phyloP scores from a whole-genome alignment of 1,140 invertebrate genomes.

The Leptopilina clavipes region DNA sequence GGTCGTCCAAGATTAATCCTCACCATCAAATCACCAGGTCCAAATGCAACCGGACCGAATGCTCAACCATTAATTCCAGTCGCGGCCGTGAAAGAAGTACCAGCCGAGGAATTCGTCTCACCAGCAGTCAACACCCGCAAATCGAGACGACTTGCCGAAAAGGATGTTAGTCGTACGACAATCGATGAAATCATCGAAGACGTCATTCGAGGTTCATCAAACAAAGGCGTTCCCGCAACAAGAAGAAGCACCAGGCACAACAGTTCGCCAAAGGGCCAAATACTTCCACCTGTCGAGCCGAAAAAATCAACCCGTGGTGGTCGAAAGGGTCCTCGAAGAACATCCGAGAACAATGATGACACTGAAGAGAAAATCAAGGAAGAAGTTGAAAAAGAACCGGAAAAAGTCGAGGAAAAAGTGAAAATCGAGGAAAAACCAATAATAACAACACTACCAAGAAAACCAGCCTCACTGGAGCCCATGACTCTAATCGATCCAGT shows the following conservation, averaged over 20 bases:
- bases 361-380: constrained; percentile 76
- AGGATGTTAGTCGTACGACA: constrained; percentile 82
- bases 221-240: constrained; percentile 61
- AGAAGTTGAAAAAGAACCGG: constrained; percentile 51
- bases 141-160: constrained; percentile 86
- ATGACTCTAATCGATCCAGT: constrained; percentile 84
- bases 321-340: constrained; percentile 77
- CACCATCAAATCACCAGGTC: constrained; percentile 84
- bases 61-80: constrained; percentile 67
- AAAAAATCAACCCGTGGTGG: constrained; percentile 79
- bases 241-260: constrained; percentile 69
- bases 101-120: constrained; percentile 79
- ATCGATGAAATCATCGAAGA: constrained; percentile 92
- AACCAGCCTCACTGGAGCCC: constrained; percentile 71
- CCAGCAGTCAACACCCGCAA: constrained; percentile 79
- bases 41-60: constrained; percentile 64
- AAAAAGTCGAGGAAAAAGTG: constrained; percentile 41
- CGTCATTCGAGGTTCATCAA: constrained; percentile 80
- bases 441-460: constrained; percentile 38
- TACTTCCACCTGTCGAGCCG: constrained; percentile 68
- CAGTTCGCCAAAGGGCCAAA: constrained; percentile 55
- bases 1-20: constrained; percentile 83
- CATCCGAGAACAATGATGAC: constrained; percentile 79
- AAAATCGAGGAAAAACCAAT: constrained; percentile 52
- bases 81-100: constrained; percentile 77